Conservation (phyloP, 2,113 vertebrate genomes). For the Accipiter cooperii region DNA sequence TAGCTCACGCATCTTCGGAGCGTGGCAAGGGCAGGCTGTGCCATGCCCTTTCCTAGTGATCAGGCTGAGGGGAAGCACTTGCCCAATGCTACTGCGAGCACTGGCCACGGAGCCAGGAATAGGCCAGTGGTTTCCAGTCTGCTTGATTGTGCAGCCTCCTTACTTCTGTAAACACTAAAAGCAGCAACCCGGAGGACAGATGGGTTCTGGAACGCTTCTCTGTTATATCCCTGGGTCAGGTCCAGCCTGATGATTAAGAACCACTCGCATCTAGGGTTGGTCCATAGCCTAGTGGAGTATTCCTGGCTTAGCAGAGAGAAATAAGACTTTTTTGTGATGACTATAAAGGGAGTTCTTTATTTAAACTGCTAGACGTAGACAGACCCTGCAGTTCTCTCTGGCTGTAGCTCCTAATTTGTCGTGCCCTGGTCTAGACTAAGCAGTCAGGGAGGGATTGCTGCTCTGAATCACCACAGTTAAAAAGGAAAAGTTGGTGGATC, state of each 20-base stretch:
- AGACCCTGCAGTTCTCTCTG: not conserved
- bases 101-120: not conserved
- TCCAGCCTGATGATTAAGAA: constrained; percentile 13
- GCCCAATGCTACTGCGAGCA: accelerated
- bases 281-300: not conserved
- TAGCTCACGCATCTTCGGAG: accelerated
- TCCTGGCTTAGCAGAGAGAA: not conserved
- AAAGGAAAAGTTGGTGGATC: not conserved
- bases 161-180: not conserved
- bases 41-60: not conserved
- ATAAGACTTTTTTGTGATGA: not conserved
- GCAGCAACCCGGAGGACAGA: not conserved
- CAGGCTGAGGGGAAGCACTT: not conserved
- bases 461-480: not conserved
- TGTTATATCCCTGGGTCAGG: not conserved
- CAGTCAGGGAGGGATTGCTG: constrained; percentile 7
- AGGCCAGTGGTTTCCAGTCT: not conserved
- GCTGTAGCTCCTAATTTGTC: constrained; percentile 2
- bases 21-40: accelerated
- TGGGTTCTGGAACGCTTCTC: not conserved
- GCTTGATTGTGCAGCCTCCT: not conserved
- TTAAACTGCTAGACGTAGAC: not conserved
- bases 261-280: not conserved
- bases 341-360: constrained; percentile 17
- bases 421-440: not conserved